Percentiles rank a stretch among this genome's conserved stretches.
These are phyloP conservation scores for Oceanodroma tethys DNA, from an alignment of 2,113 vertebrate genomes.

Conservation along the genomic window DNA sequence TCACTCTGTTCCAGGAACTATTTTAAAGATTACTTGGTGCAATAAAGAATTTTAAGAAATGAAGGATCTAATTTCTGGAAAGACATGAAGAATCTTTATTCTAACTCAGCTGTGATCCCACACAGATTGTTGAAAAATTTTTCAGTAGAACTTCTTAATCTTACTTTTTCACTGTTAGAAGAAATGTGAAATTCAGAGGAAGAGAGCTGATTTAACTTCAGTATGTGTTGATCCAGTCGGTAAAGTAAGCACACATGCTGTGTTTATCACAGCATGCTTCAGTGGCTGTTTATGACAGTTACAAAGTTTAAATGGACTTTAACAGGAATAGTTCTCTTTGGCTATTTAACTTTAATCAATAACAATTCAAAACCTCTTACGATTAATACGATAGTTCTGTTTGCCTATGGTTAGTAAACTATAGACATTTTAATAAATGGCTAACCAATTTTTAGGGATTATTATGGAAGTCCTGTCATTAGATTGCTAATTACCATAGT, in stretches of 20 bases:
- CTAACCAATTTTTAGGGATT: neutral
- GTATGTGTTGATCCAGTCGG: neutral
- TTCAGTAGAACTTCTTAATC: neutral
- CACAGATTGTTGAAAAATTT: neutral
- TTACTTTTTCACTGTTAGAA: neutral
- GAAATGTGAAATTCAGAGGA: neutral
- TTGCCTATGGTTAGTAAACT: neutral
- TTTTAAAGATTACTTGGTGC: neutral
- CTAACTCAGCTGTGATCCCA: neutral
- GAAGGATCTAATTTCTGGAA: neutral
- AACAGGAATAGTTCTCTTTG: neutral
- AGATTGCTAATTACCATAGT: neutral
- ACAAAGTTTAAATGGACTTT: neutral
- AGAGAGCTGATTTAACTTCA: neutral
- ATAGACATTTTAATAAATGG: neutral
- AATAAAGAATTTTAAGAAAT: neutral
- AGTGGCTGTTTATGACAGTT: neutral
- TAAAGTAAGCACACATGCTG: neutral
- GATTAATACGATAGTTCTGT: neutral
- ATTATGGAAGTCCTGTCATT: neutral
- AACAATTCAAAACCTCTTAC: neutral
- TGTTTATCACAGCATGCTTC: neutral
- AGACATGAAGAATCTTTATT: neutral
- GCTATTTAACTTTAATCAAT: neutral
- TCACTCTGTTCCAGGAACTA: neutral